Evolutionary conservation across 1,140 invertebrate genomes (phyloP), one percentile per base, ranked within the genome.

Genomic region (Glossosoma conforme): DNA sequence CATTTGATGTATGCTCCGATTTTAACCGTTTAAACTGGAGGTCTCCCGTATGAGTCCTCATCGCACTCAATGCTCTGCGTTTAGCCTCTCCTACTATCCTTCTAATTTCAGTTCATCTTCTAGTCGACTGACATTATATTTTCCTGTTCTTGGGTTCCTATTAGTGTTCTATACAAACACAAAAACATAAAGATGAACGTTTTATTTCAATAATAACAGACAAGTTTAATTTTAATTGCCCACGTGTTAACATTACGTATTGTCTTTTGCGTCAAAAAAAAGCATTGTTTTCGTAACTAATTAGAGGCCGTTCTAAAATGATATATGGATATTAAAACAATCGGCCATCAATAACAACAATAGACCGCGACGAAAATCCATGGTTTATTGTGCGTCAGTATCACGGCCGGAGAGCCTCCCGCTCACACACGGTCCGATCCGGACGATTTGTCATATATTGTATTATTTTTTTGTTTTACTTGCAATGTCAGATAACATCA

Each of bases 291-390:
- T n/a, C n/a, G n/a, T n/a, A n/a, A 49, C 40, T 57, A 57, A 57
- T 57, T 53, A 48, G 32, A 57, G 55, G 55, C 53, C 53, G 50
- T 43, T 22, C 42, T 19, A 40, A 56, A 57, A 57, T 57, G 55
- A 57, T 57, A 52, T 50, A 57, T 53, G 55, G 49, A 33, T 49
- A 57, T 57, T 57, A 53, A 57, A 57, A 57, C 54, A 57, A 57
- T 57, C 50, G 52, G 40, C 54, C 49, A 48, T 52, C 54, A 56
- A 52, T 52, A 52, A 48, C 38, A 52, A 56, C 50, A 53, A 57
- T 57, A 41, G 50, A 22, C 42, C 38, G 36, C 38, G 36, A 50
- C 55, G 45, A 46, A 57, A 52, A 53, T 43, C 45, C 52, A 57
- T 46, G 49, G 35, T 52, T 52, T 49, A 52, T 57, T 52, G 48